Base-by-base conservation (phyloP, 2,113 vertebrate genomes). In the Thunnus maccoyii region DNA sequence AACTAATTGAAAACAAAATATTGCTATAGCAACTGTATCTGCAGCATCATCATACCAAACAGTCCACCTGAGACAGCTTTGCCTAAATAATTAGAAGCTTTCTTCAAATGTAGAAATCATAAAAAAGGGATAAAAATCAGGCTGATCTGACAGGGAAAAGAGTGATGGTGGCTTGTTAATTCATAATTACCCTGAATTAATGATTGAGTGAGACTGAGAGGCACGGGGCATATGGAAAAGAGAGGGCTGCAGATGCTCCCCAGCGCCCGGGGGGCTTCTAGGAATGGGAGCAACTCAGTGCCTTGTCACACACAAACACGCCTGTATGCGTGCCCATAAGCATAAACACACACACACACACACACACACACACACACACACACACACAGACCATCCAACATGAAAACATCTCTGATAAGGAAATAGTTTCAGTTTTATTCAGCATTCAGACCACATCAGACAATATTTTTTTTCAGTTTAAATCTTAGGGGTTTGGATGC, bases 121-220 rank as follows among this genome's bases (percentile, higher is more conserved):
- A 41, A 83, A 89, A 52, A 36, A 63, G 17, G 16, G 25, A 60
- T 71, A 48, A 76, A 88, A 88, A 91, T 71, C 81, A 11, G 48
- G 73, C 63, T 77, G 82, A 85, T 81, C 70, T 78, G 80, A 84
- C 55, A 25, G 68, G n/a, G 32, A 25, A 51, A 52, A 70, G 80
- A 82, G 84, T 72, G 80, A 92, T 82, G 84, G 85, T 76, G 78
- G 86, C 89, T 93, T 90, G 90, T 90, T 93, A 91, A 94, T 93
- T 94, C 91, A 92, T 93, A 93, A 87, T 89, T 78, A 86, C 82
- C 83, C 88, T 94, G 91, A 94, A 93, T 94, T 88, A 94, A 89
- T 91, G 92, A 94, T 94, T 88, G 82, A 90, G 78, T 65, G 82
- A 84, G 88, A 89, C 90, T 88, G 88, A 89, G 78, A 91, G 89